Evolutionary conservation across 2,797 vertebrate species (phyloP).

Genomic region (Oryzias dopingdopingensis): DNA sequence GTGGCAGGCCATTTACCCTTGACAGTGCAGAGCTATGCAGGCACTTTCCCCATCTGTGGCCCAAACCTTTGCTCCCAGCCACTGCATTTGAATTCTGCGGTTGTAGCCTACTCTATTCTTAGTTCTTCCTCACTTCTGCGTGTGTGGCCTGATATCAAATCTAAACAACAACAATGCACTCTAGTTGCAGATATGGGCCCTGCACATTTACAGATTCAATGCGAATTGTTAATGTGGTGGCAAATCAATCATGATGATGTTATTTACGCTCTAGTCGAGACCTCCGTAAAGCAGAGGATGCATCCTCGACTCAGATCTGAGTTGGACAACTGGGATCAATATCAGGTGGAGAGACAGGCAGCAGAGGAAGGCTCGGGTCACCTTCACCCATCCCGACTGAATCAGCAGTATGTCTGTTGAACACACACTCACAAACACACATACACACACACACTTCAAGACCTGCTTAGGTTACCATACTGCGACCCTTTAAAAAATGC

Average conservation of each 20-base stretch:
- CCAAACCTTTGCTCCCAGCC: slow-evolving; percentile 76
- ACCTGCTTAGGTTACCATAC: slow-evolving; percentile 72
- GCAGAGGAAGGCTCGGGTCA: slow-evolving; percentile 75
- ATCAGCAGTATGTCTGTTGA: slow-evolving; percentile 78
- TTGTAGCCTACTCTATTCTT: slow-evolving; percentile 68
- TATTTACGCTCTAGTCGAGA: slow-evolving; percentile 68
- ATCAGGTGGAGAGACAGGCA: slow-evolving; percentile 73
- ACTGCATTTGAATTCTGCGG: slow-evolving; percentile 69
- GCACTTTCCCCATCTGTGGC: slow-evolving; percentile 76
- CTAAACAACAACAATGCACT: slow-evolving; percentile 26
- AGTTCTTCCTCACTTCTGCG: slow-evolving; percentile 47
- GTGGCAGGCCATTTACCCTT: slow-evolving; percentile 74
- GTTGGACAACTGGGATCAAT: slow-evolving; percentile 73
- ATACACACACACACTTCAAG: slow-evolving; percentile 45
- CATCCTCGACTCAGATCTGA: slow-evolving; percentile 68
- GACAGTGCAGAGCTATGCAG: slow-evolving; percentile 70
- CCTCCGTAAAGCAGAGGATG: slow-evolving; percentile 68
- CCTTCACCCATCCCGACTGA: slow-evolving; percentile 81
- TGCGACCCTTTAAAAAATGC: slow-evolving; percentile 72
- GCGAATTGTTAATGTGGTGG: slow-evolving; percentile 33
- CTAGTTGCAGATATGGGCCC: not conserved
- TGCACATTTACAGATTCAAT: slow-evolving; percentile 29
- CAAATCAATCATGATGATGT: slow-evolving; percentile 60
- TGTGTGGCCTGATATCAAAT: slow-evolving; percentile 48
- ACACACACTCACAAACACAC: slow-evolving; percentile 32